Conservation (phyloP, 2,888 invertebrate genomes). For the Perizoma flavofasciatum region DNA sequence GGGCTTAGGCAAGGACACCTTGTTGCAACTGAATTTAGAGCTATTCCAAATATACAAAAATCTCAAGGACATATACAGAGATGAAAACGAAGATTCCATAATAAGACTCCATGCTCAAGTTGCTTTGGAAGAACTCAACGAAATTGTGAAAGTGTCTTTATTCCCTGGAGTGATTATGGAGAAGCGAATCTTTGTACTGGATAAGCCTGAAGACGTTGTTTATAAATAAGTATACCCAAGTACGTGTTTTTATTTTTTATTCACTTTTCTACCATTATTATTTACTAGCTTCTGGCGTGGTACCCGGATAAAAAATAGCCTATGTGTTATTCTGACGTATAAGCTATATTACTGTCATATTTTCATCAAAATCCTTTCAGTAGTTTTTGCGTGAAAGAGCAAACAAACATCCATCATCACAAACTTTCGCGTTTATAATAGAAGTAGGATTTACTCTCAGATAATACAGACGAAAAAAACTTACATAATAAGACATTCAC, state of each 20-base stretch:
- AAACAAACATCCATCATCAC: too few relatives aligned
- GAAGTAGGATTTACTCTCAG: too few relatives aligned
- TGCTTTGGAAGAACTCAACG: conserved; percentile 90
- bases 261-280: too few relatives aligned
- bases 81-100: conserved; percentile 86
- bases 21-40: conserved; percentile 86
- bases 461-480: too few relatives aligned
- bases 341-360: too few relatives aligned
- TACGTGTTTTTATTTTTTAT: conserved; percentile 32
- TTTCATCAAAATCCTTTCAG: too few relatives aligned
- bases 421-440: too few relatives aligned
- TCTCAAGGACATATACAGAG: conserved; percentile 85
- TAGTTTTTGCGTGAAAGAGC: too few relatives aligned
- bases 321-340: too few relatives aligned
- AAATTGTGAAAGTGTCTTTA: conserved; percentile 85
- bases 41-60: conserved; percentile 88
- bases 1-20: conserved; percentile 88
- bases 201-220: conserved; percentile 34
- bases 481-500: too few relatives aligned
- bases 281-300: conserved; percentile 25
- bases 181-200: conserved; percentile 77
- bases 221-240: conserved; percentile 38
- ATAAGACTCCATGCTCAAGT: conserved; percentile 90
- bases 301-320: too few relatives aligned
- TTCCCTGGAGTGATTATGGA: conserved; percentile 82